These are phyloP conservation scores for Pandemis cinnamomeana DNA, from an alignment of 2,888 invertebrate species.

Conservation along the genomic window DNA sequence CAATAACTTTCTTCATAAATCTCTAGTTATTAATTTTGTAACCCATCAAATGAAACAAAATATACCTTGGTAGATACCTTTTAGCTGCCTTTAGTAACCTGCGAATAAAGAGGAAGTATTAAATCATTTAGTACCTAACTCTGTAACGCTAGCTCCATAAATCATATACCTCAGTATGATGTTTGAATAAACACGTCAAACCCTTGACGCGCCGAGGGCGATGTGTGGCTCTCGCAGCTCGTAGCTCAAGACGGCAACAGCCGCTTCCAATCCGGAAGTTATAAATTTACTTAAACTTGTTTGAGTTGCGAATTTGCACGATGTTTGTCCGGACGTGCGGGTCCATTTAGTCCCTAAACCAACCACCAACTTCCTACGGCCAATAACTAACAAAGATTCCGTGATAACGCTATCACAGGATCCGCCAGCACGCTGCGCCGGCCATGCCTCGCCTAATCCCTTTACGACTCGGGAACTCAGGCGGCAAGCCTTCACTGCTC, in stretches of 20 bases:
- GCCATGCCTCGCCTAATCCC: slow-evolving; percentile 41
- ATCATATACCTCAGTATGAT: slow-evolving; percentile 39
- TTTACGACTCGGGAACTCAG: slow-evolving; percentile 32
- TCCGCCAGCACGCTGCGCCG: slow-evolving; percentile 29
- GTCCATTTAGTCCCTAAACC: slow-evolving; percentile 77
- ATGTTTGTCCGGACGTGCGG: slow-evolving; percentile 82
- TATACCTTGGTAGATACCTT: background rate
- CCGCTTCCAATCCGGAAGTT: slow-evolving; percentile 74
- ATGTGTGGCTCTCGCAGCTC: slow-evolving; percentile 36
- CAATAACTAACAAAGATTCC: slow-evolving; percentile 67
- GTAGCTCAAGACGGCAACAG: slow-evolving; percentile 58
- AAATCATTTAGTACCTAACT: background rate
- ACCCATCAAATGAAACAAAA: background rate
- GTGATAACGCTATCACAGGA: slow-evolving; percentile 58
- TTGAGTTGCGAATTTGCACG: slow-evolving; percentile 78
- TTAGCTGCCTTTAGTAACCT: background rate
- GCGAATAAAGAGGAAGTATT: background rate
- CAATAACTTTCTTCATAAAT: too few relatives aligned
- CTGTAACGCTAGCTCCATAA: background rate
- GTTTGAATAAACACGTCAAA: slow-evolving; percentile 44
- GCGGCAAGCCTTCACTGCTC: slow-evolving; percentile 13
- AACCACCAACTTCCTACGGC: slow-evolving; percentile 73
- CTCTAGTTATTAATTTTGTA: too few relatives aligned
- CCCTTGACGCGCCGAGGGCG: slow-evolving; percentile 33
- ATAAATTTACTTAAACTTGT: slow-evolving; percentile 82